Conservation (phyloP, 2,888 invertebrate genomes). For the Rhingia rostrata region DNA sequence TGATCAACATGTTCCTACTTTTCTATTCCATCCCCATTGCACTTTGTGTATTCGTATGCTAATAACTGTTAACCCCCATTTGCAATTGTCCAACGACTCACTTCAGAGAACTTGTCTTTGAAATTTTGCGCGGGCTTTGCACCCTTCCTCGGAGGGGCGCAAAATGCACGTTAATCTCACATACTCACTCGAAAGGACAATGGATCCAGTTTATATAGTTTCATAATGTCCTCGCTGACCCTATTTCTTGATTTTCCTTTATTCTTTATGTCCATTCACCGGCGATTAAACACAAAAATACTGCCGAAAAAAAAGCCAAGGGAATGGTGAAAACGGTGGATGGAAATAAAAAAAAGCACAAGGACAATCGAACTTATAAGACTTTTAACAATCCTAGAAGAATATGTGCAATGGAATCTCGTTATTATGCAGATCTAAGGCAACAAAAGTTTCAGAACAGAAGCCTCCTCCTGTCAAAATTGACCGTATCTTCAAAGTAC, state of each 20-base stretch:
- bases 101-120: conserved; percentile 60
- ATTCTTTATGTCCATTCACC: conserved; percentile 64
- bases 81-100: conserved; percentile 28
- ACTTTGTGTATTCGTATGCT: no score
- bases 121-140: conserved; percentile 73
- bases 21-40: no score
- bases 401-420: conserved; percentile 52
- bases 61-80: background rate
- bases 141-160: conserved; percentile 50
- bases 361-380: conserved; percentile 32
- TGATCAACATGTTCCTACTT: no score
- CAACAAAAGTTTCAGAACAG: conserved; percentile 21
- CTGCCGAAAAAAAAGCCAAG: conserved; percentile 24
- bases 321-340: conserved; percentile 4
- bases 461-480: conserved; percentile 51
- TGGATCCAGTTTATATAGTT: conserved; percentile 59
- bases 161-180: conserved; percentile 60
- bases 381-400: conserved; percentile 46
- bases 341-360: conserved; percentile 37
- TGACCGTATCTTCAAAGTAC: conserved; percentile 18
- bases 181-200: conserved; percentile 10
- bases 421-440: conserved; percentile 46
- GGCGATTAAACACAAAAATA: conserved; percentile 52
- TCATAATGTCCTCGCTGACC: conserved; percentile 58
- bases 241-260: conserved; percentile 49